Evolutionary conservation across 2,888 invertebrate species (phyloP).

Genomic region (Hetaerina titia): DNA sequence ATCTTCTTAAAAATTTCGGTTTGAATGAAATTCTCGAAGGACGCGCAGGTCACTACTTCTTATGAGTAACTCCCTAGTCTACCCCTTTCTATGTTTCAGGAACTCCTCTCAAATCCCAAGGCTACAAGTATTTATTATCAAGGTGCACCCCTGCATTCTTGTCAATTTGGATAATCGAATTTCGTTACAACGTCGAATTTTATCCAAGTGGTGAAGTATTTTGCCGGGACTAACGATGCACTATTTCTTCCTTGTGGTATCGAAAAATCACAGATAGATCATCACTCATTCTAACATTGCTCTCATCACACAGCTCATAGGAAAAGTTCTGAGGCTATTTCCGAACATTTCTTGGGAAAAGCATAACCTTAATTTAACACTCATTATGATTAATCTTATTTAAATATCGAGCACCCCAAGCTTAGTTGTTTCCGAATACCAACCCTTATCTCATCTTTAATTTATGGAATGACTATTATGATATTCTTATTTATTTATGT

Average conservation of each 20-base stretch:
- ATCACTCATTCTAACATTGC: constrained; percentile 42
- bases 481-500: constrained; percentile 64
- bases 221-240: constrained; percentile 62
- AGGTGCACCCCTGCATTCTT: constrained; percentile 41
- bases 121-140: not conserved
- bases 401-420: constrained; percentile 58
- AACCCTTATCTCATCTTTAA: constrained; percentile 50
- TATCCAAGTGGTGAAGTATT: constrained; percentile 37
- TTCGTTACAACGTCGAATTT: not conserved
- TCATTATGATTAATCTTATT: constrained; percentile 60
- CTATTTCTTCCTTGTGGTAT: constrained; percentile 48
- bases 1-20: not conserved
- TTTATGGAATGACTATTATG: constrained; percentile 63
- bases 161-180: constrained; percentile 37
- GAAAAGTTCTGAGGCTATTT: not conserved
- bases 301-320: constrained; percentile 57
- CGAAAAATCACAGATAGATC: constrained; percentile 29
- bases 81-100: constrained; percentile 14
- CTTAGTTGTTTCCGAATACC: constrained; percentile 26
- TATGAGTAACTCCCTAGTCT: constrained; percentile 56
- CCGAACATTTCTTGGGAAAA: constrained; percentile 9
- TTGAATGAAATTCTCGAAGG: constrained; percentile 25
- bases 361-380: constrained; percentile 40
- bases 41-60: not conserved
- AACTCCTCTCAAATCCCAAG: not conserved